Base-by-base conservation (phyloP, 2,113 vertebrate genomes). In the Pholis gunnellus region DNA sequence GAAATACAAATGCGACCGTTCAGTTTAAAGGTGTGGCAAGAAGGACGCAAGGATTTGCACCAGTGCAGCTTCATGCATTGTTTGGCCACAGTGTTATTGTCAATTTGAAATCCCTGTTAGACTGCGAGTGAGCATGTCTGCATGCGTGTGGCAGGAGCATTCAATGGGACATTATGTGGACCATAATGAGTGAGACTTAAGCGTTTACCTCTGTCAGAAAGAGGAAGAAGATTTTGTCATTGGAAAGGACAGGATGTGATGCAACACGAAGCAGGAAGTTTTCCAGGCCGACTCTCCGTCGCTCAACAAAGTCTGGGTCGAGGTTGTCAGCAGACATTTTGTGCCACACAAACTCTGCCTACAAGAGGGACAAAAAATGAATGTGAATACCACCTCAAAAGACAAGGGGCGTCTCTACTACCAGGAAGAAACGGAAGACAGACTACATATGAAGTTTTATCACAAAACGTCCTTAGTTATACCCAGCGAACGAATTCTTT, bases 331-430 rank as follows among this genome's bases (percentile, higher is more conserved):
- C 97, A 15, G 97, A 96, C 20, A 99, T 93, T 85, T 98, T 99
- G 92, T 99, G 97, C 97, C 97, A 99, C 88, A 97, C 97, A 86
- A 99, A 98, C 94, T 99, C 97, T 72, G 97, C 97, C 97, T 99
- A 44, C 75, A 88, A 82, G 75, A 93, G 44, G 89, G 76, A 93
- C 3, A 78, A 22, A n/a, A 29, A 54, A 4, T 1, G 60, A 1
- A 17, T 54, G n/a, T 52, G 57, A 6, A 13, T 13, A 59, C 40
- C 27, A 57, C 36, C 9, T 18, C 4, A 52, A 65, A 59, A 64
- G 6, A 48, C 8, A 31, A 65, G 17, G 17, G 8, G 25, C 9
- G 17, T 5, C 2, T 42, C 6, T n/a, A 56, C 34, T n/a, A 6
- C 2, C 14, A 25, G 25, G 6, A 29, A 4, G 14, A 73, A 69